A percentile compares a stretch with the other conserved stretches of the same genome.
Evolutionary conservation across 2,797 vertebrate genomes (phyloP).

Genomic region (Chaunax sp.): DNA sequence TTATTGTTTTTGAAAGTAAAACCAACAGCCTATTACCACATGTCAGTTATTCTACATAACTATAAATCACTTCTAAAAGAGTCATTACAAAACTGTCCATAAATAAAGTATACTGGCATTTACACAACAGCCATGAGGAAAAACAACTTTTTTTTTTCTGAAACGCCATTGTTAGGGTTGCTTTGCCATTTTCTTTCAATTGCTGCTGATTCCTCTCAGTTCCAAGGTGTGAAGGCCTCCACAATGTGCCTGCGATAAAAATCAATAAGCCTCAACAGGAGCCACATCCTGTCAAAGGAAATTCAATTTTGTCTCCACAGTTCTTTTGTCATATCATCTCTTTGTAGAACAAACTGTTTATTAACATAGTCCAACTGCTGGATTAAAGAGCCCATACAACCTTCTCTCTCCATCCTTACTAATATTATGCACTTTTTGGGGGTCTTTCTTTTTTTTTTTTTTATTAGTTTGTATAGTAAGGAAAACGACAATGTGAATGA

Average conservation of each 20-base stretch:
- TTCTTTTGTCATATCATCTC: conserved; percentile 84
- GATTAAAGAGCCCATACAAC: conserved; percentile 75
- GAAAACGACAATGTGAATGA: conserved; percentile 51
- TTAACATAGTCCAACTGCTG: conserved; percentile 81
- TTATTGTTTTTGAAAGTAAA: conserved; percentile 28
- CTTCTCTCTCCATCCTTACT: conserved; percentile 57
- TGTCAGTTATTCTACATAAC: conserved; percentile 22
- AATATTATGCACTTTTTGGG: conserved; percentile 53
- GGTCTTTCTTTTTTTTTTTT: conserved; percentile 16
- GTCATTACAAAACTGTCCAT: conserved; percentile 45
- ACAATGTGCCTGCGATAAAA: conserved; percentile 84
- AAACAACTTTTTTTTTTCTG: conserved; percentile 70
- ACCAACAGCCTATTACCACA: conserved; percentile 27
- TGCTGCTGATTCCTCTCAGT: conserved; percentile 79
- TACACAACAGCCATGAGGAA: conserved; percentile 60
- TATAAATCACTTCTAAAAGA: conserved; percentile 33
- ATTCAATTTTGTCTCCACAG: conserved; percentile 84
- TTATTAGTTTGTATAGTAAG: conserved; percentile 37
- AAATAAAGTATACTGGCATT: conserved; percentile 76
- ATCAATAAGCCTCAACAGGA: conserved; percentile 86
- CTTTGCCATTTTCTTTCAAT: conserved; percentile 81
- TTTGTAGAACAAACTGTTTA: conserved; percentile 83
- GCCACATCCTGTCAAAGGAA: conserved; percentile 86
- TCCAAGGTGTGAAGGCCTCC: conserved; percentile 83
- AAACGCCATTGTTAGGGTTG: conserved; percentile 76